Percentiles rank a stretch among this genome's conserved stretches.
phyloP scores from a whole-genome alignment of 2,888 invertebrate species.

The Epinotia demarniana region DNA sequence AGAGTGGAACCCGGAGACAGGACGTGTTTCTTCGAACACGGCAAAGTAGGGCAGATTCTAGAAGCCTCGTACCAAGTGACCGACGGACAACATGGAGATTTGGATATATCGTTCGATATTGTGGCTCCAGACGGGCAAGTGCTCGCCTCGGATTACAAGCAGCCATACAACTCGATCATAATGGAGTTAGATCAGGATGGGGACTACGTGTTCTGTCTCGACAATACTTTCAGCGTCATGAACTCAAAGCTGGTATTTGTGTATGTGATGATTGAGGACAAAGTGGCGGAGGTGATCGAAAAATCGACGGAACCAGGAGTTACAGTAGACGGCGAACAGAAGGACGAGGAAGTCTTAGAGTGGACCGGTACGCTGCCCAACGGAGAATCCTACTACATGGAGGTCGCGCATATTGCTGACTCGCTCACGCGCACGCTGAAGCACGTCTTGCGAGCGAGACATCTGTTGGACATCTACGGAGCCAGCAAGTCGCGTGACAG shows the following conservation, averaged over 20 bases:
- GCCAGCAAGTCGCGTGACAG: constrained; percentile 92
- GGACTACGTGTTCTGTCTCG: constrained; percentile 93
- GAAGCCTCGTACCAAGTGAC: constrained; percentile 84
- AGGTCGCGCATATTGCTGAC: constrained; percentile 85
- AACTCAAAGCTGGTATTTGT: constrained; percentile 93
- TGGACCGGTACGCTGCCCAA: constrained; percentile 65
- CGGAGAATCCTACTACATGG: constrained; percentile 65
- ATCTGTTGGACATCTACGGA: constrained; percentile 87
- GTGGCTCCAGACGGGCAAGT: constrained; percentile 86
- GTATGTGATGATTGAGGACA: constrained; percentile 88
- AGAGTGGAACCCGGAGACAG: constrained; percentile 70
- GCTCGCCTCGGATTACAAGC: constrained; percentile 87
- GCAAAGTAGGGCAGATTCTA: constrained; percentile 68
- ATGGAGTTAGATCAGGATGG: constrained; percentile 86
- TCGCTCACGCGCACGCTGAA: constrained; percentile 86
- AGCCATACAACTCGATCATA: constrained; percentile 87
- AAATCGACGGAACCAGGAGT: constrained; percentile 57
- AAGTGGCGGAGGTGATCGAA: constrained; percentile 67
- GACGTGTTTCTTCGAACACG: constrained; percentile 73
- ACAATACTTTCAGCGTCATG: constrained; percentile 92
- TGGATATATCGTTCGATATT: constrained; percentile 92
- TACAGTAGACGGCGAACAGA: constrained; percentile 58
- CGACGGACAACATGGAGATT: constrained; percentile 93
- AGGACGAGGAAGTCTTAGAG: constrained; percentile 64
- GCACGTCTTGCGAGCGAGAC: constrained; percentile 86